These are phyloP conservation scores for Zosterops hypoxanthus DNA, from an alignment of 2,113 vertebrate species.

Conservation along the genomic window DNA sequence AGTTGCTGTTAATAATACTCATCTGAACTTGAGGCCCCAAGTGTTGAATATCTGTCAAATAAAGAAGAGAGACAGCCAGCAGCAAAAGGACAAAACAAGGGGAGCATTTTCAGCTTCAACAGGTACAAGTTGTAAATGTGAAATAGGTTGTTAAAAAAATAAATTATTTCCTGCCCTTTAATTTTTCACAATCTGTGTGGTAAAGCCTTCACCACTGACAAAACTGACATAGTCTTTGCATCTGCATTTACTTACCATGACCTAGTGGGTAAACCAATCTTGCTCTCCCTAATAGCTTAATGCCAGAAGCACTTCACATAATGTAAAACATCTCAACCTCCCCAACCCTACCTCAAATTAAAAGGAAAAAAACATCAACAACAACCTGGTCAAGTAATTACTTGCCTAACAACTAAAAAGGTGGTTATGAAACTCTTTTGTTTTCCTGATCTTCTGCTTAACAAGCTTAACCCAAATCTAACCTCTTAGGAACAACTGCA, in stretches of 20 bases:
- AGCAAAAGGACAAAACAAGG: constrained; percentile 16
- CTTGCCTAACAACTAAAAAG: constrained; percentile 28
- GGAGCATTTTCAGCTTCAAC: constrained; percentile 46
- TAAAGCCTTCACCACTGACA: constrained; percentile 40
- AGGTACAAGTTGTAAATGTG: constrained; percentile 63
- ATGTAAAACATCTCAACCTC: constrained; percentile 44
- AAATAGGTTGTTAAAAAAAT: constrained; percentile 67
- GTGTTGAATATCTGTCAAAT: constrained; percentile 58
- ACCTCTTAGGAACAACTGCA: background rate
- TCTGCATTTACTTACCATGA: constrained; percentile 64
- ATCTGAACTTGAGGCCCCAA: constrained; percentile 54
- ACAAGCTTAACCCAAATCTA: background rate
- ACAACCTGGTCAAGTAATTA: background rate
- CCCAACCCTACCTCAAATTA: constrained; percentile 31
- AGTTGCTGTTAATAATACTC: constrained; percentile 65
- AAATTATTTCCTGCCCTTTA: constrained; percentile 66
- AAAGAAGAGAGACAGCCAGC: constrained; percentile 50
- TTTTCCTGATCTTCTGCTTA: constrained; percentile 55
- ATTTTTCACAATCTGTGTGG: constrained; percentile 71
- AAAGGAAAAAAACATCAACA: background rate
- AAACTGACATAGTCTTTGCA: constrained; percentile 28
- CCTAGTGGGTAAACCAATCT: constrained; percentile 1
- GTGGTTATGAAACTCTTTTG: constrained; percentile 25
- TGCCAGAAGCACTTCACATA: constrained; percentile 48
- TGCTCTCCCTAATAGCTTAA: constrained; percentile 32